These are phyloP conservation scores for Muscicapa striata DNA, from an alignment of 2,797 vertebrate species.

Conservation along the genomic window DNA sequence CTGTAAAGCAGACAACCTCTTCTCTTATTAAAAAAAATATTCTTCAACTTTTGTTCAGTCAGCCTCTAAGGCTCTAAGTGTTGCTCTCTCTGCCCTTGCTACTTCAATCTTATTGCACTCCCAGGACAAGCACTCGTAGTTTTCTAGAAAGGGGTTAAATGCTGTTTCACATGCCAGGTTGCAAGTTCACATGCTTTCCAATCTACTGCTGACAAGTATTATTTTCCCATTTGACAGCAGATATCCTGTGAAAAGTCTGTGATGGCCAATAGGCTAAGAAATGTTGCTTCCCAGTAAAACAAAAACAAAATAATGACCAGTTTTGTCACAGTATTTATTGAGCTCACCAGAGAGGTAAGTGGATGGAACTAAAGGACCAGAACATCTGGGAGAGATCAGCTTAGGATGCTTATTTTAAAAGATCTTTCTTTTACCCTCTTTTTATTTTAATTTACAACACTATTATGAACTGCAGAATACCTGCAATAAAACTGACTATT, in stretches of 20 bases:
- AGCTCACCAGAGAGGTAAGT: not conserved
- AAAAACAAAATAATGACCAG: not conserved
- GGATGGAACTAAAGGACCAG: not conserved
- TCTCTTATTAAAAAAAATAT: not conserved
- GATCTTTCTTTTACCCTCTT: not conserved
- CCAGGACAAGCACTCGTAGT: not conserved
- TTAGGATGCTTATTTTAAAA: not conserved
- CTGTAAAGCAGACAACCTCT: not conserved
- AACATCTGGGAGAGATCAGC: not conserved
- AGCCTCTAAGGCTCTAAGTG: no score
- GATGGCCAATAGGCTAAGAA: not conserved
- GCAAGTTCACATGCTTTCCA: not conserved
- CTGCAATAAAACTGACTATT: not conserved
- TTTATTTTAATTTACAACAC: not conserved
- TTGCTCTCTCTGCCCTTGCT: not conserved
- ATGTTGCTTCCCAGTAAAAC: not conserved
- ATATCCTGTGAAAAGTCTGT: not conserved
- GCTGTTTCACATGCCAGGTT: not conserved
- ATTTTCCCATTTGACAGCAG: not conserved
- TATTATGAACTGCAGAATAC: not conserved
- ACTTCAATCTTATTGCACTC: not conserved
- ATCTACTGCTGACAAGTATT: not conserved
- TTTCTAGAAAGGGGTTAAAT: slow-evolving; percentile 4
- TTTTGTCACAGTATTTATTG: not conserved
- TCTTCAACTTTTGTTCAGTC: not conserved